These are phyloP conservation scores for Drepanosiphum platanoidis DNA, from an alignment of 2,888 invertebrate species.

Conservation along the genomic window DNA sequence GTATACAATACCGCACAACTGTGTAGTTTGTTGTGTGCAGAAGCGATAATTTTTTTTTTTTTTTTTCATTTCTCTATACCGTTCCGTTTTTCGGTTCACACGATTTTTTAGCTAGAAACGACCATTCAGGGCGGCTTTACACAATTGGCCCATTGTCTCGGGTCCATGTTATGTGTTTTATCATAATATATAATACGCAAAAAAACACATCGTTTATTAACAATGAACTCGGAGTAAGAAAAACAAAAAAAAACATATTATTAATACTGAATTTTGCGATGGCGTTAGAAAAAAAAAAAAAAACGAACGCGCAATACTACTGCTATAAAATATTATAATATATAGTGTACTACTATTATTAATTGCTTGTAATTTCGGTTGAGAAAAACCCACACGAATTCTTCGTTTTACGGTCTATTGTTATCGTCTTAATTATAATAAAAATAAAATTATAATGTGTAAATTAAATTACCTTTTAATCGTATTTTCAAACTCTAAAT, in stretches of 20 bases:
- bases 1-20: conserved; percentile 30
- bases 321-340: too few relatives aligned
- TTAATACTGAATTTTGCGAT: conserved; percentile 22
- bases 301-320: conserved; percentile 31
- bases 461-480: background rate
- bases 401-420: conserved; percentile 39
- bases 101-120: conserved; percentile 51
- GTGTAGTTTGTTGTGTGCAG: conserved; percentile 47
- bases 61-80: too few relatives aligned
- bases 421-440: background rate
- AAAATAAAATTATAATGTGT: conserved; percentile 7
- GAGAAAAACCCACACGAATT: conserved; percentile 1
- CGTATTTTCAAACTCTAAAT: conserved; percentile 3
- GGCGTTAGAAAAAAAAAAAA: conserved; percentile 20
- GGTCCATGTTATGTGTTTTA: conserved; percentile 53
- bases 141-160: conserved; percentile 58
- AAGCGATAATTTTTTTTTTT: conserved; percentile 55
- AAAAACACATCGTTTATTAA: conserved; percentile 42
- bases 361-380: conserved; percentile 28
- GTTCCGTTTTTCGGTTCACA: conserved; percentile 57
- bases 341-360: conserved; percentile 25
- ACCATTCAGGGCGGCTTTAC: conserved; percentile 30
- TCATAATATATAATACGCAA: conserved; percentile 36
- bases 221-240: conserved; percentile 18
- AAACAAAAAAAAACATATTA: conserved; percentile 17